A percentile compares a stretch with the other conserved stretches of the same genome.
These are phyloP conservation scores for Antennarius striatus DNA, from an alignment of 2,113 vertebrate genomes.

Conservation along the genomic window DNA sequence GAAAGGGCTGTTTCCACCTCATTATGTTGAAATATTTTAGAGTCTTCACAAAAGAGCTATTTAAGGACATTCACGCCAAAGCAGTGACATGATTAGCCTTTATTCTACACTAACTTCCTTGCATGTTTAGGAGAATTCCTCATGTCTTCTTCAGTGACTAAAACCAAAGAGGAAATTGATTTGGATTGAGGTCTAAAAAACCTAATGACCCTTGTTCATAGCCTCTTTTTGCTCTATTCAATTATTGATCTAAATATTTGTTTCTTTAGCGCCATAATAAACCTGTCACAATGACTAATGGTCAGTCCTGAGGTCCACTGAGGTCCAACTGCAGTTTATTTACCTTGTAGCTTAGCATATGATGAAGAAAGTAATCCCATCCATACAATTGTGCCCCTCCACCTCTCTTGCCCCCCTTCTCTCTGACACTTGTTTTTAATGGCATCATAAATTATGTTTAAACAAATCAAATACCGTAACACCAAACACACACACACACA, in stretches of 20 bases:
- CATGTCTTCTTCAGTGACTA: background rate
- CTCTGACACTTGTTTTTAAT: too few relatives aligned
- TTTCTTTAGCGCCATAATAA: slow-evolving; percentile 3
- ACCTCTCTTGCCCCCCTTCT: background rate
- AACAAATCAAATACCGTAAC: too few relatives aligned
- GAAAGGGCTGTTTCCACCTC: background rate
- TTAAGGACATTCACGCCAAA: background rate
- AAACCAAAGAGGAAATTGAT: slow-evolving; percentile 1
- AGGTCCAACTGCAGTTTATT: slow-evolving; percentile 14
- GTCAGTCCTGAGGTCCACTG: background rate
- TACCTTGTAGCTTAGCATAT: background rate
- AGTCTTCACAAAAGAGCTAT: background rate
- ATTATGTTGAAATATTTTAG: background rate
- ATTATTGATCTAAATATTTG: slow-evolving; percentile 7
- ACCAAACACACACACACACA: background rate
- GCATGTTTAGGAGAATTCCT: background rate
- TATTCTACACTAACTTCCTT: slow-evolving; percentile 1
- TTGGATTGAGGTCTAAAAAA: slow-evolving; percentile 1
- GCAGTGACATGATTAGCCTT: background rate
- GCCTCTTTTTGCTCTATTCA: background rate
- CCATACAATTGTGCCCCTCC: background rate
- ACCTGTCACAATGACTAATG: slow-evolving; percentile 45
- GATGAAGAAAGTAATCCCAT: slow-evolving; percentile 29
- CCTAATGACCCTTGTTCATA: background rate
- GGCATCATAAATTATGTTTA: too few relatives aligned